These are phyloP conservation scores for Chamaea fasciata DNA, from an alignment of 2,113 vertebrate genomes.

Conservation along the genomic window DNA sequence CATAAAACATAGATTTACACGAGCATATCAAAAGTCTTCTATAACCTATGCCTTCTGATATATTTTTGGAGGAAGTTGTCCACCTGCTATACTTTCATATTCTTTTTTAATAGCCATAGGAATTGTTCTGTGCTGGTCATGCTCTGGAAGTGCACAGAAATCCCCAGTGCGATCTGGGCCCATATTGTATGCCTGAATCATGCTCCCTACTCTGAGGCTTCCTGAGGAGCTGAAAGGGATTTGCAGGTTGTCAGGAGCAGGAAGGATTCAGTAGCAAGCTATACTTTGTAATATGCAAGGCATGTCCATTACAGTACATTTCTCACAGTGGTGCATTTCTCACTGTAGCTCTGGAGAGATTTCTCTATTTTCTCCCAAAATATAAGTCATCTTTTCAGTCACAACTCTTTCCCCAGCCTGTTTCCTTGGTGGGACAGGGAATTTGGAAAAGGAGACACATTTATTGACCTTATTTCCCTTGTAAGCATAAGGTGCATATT, in stretches of 20 bases:
- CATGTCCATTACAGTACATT: rapidly evolving
- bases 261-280: background rate
- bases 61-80: background rate
- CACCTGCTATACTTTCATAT: background rate
- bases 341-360: background rate
- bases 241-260: rapidly evolving
- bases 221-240: no score
- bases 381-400: background rate
- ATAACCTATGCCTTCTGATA: background rate
- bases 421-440: background rate
- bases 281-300: background rate
- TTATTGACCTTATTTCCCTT: background rate
- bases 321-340: background rate
- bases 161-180: rapidly evolving
- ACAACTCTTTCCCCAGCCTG: background rate
- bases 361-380: background rate
- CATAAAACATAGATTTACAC: background rate
- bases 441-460: background rate
- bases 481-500: background rate
- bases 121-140: background rate
- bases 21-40: background rate
- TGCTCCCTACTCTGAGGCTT: background rate
- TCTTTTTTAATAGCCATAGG: rapidly evolving
- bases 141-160: rapidly evolving
- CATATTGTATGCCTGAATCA: rapidly evolving